Conservation (phyloP, 2,113 vertebrate species). For the Bucco capensis region DNA sequence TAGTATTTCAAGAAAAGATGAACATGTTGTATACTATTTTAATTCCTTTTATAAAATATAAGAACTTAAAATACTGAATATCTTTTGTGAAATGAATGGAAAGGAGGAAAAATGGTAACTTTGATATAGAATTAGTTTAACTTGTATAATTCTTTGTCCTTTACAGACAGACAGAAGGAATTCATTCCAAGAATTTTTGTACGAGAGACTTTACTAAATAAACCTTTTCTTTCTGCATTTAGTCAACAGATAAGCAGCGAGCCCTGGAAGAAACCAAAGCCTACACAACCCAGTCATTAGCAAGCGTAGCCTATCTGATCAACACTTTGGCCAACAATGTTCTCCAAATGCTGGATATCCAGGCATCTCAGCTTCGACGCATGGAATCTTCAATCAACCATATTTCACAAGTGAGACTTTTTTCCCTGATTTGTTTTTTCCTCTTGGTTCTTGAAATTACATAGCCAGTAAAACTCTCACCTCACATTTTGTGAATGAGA, state of each 20-base stretch:
- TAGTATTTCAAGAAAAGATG: not conserved
- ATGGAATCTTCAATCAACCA: slow-evolving; percentile 99
- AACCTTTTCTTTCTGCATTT: not conserved
- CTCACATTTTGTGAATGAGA: not conserved
- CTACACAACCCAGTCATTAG: slow-evolving; percentile 97
- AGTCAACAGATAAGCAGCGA: slow-evolving; percentile 95
- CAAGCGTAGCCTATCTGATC: slow-evolving; percentile 97
- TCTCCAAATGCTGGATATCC: slow-evolving; percentile 98
- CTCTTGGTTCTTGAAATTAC: not conserved
- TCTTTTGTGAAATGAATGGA: not conserved
- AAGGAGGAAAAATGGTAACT: not conserved
- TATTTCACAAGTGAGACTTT: slow-evolving; percentile 89
- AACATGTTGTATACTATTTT: not conserved
- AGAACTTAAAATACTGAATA: not conserved
- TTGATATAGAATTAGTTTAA: not conserved
- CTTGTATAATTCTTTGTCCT: not conserved
- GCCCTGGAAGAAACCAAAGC: slow-evolving; percentile 99
- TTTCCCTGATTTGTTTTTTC: not conserved
- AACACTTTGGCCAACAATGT: slow-evolving; percentile 99
- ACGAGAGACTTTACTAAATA: not conserved
- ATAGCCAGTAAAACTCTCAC: not conserved
- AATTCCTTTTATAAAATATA: not conserved
- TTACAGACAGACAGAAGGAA: not conserved
- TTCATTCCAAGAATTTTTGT: not conserved
- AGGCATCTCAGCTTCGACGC: slow-evolving; percentile 95